A percentile compares a stretch with the other conserved stretches of the same genome.
These are phyloP conservation scores for Melanerpes formicivorus DNA, from an alignment of 2,113 vertebrate species.

Conservation along the genomic window DNA sequence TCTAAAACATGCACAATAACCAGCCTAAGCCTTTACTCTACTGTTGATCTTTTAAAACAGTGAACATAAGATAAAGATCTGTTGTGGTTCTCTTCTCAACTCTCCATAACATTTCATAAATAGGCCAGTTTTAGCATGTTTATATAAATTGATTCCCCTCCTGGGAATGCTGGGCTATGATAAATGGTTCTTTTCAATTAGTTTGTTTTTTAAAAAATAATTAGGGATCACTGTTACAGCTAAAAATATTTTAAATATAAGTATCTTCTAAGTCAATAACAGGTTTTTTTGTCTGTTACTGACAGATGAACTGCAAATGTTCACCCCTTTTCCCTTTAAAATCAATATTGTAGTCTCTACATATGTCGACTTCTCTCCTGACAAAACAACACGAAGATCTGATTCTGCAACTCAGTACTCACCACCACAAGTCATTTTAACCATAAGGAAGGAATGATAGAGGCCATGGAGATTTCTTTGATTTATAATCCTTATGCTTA, in stretches of 20 bases:
- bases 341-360: not conserved
- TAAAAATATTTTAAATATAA: constrained; percentile 42
- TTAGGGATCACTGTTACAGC: constrained; percentile 4
- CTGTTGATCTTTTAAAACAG: constrained; percentile 19
- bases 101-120: constrained; percentile 40
- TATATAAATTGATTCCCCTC: constrained; percentile 48
- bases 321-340: not conserved
- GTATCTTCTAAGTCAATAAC: not conserved
- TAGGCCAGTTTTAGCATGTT: constrained; percentile 46
- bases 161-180: not conserved
- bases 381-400: not conserved
- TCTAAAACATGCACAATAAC: constrained; percentile 14
- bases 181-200: constrained; percentile 54
- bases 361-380: not conserved
- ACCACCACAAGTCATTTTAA: not conserved
- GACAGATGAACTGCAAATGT: constrained; percentile 12
- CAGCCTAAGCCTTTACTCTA: constrained; percentile 17
- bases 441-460: not conserved
- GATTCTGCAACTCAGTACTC: not conserved
- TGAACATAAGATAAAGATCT: constrained; percentile 55
- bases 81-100: constrained; percentile 25
- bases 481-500: not conserved
- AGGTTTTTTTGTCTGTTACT: not conserved
- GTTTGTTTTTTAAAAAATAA: not conserved
- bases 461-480: not conserved